Percentiles rank a stretch among this genome's conserved stretches.
phyloP scores from a whole-genome alignment of 1,140 invertebrate genomes.

The Drosophila kikkawai region DNA sequence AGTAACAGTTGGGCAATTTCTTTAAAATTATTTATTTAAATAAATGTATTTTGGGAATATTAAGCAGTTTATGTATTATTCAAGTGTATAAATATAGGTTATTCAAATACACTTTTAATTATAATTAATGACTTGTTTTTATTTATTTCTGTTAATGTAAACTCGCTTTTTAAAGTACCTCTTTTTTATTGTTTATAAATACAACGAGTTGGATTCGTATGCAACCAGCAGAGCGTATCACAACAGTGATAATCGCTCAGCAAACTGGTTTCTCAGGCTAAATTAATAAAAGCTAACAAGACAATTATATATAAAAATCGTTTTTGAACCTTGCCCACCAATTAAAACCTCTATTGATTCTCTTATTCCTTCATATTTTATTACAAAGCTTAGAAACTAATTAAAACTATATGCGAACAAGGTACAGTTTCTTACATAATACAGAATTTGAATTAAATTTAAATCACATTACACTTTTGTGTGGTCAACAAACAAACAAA shows the following conservation, averaged over 20 bases:
- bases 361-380: constrained; percentile 13
- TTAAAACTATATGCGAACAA: constrained; percentile 24
- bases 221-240: constrained; percentile 25
- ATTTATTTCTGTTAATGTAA: background rate
- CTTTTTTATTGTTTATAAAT: constrained; percentile 14
- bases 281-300: constrained; percentile 23
- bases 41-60: background rate
- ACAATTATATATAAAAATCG: constrained; percentile 1
- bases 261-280: constrained; percentile 29
- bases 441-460: constrained; percentile 51
- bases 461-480: constrained; percentile 68
- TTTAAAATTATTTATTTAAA: background rate
- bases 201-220: constrained; percentile 18
- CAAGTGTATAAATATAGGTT: background rate
- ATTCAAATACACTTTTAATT: background rate
- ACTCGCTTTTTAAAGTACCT: background rate
- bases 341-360: constrained; percentile 8
- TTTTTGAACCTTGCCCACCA: constrained; percentile 1
- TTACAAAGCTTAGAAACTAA: constrained; percentile 26
- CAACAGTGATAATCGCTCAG: constrained; percentile 2
- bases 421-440: constrained; percentile 55
- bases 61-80: background rate
- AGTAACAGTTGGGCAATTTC: background rate
- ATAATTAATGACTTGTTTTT: background rate
- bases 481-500: constrained; percentile 17